Conservation (phyloP, 2,888 invertebrate species). For the Plebejus anna region DNA sequence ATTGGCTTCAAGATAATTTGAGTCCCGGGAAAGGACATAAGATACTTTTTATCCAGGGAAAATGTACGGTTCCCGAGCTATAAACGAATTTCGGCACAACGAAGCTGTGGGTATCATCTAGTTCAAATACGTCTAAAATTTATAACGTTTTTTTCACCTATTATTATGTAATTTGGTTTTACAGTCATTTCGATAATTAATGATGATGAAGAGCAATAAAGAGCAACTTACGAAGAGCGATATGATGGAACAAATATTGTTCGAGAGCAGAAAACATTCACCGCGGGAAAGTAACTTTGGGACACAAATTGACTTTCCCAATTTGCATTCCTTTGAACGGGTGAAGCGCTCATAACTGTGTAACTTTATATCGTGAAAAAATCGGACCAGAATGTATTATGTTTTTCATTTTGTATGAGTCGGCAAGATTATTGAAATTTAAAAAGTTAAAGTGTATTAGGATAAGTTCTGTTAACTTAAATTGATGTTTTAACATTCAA, state of each 20-base stretch:
- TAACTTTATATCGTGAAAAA: constrained; percentile 15
- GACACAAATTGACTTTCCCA: constrained; percentile 23
- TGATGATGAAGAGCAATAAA: neutral
- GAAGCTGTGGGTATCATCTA: too few species aligned
- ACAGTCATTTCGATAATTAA: neutral
- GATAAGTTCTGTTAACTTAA: neutral
- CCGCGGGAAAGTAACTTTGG: constrained; percentile 8
- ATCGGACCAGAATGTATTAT: constrained; percentile 17
- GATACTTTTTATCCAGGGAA: too few species aligned
- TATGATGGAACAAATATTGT: neutral
- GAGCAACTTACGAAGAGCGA: neutral
- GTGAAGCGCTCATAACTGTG: constrained; percentile 21
- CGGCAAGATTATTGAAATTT: constrained; percentile 3
- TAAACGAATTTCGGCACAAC: too few species aligned
- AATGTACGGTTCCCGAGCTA: too few species aligned
- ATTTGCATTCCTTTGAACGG: constrained; percentile 27
- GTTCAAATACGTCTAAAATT: too few species aligned
- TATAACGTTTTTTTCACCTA: neutral
- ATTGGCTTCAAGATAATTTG: too few species aligned
- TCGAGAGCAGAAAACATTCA: constrained; percentile 13
- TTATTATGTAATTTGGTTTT: neutral
- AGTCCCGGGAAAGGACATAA: too few species aligned
- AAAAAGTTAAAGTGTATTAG: constrained; percentile 12
- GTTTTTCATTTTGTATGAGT: constrained; percentile 1
- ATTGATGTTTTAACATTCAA: neutral